A percentile compares a stretch with the other conserved stretches of the same genome.
These are phyloP conservation scores for Bungarus multicinctus DNA, from an alignment of 2,113 vertebrate genomes.

Conservation along the genomic window DNA sequence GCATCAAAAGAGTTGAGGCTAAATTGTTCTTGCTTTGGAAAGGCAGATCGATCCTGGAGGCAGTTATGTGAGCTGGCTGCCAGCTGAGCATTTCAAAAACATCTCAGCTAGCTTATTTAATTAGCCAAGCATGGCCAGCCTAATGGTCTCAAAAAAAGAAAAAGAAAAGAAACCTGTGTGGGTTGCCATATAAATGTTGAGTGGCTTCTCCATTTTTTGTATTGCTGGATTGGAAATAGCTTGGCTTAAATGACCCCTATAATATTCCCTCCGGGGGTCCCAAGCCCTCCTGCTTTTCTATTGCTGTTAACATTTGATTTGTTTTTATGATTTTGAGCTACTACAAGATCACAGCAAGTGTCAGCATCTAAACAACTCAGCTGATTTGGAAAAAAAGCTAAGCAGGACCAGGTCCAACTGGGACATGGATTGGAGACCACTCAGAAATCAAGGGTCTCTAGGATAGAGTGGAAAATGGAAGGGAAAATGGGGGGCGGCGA, in stretches of 20 bases:
- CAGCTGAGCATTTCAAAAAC: conserved; percentile 28
- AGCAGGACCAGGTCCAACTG: neutral
- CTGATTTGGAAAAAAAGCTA: neutral
- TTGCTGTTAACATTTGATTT: neutral
- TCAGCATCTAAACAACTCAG: neutral
- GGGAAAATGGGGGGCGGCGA: neutral
- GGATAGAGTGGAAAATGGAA: neutral
- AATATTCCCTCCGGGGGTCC: neutral
- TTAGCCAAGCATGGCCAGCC: conserved; percentile 3
- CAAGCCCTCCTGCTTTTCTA: neutral
- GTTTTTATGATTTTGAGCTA: neutral
- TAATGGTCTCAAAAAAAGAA: neutral
- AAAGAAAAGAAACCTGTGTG: neutral
- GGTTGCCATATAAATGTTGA: neutral
- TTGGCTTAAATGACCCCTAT: neutral
- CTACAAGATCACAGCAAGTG: neutral
- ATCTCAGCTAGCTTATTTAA: neutral
- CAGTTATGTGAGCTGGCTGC: conserved; percentile 11
- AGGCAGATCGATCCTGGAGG: conserved; percentile 1
- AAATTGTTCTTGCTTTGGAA: neutral
- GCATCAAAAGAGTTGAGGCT: conserved; percentile 5
- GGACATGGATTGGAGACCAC: neutral
- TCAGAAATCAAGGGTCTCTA: neutral
- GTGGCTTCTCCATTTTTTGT: neutral
- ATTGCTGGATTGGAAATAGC: neutral